Percentiles rank a stretch among this genome's conserved stretches.
These are phyloP conservation scores for Cichladusa arquata DNA, from an alignment of 2,113 vertebrate genomes.

Conservation along the genomic window DNA sequence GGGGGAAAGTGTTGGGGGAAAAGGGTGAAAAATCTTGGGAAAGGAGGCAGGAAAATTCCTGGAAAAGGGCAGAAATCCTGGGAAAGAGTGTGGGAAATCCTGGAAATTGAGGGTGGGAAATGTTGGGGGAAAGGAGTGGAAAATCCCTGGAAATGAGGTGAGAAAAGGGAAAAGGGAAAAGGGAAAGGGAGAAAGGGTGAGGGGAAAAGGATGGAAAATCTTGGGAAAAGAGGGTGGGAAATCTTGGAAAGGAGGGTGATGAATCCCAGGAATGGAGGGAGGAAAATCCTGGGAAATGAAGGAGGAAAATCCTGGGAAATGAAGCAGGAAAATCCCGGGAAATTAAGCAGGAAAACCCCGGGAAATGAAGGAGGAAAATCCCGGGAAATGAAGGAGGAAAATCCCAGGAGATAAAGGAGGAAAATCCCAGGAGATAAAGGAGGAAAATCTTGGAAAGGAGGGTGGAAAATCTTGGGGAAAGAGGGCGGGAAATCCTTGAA, in stretches of 20 bases:
- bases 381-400: not conserved
- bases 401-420: fast-evolving
- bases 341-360: fast-evolving
- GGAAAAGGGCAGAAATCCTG: no score
- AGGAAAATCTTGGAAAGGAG: not conserved
- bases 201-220: not conserved
- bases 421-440: not conserved
- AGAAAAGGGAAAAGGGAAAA: no score
- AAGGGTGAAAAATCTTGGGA: no score
- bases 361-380: not conserved
- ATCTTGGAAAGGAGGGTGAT: no score
- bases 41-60: no score
- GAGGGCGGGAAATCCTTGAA: not conserved
- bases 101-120: no score
- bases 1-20: no score
- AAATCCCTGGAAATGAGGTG: no score
- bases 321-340: not conserved
- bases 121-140: no score
- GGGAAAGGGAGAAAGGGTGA: no score
- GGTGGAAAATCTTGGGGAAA: not conserved
- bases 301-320: not conserved
- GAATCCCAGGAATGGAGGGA: no score
- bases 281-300: not conserved
- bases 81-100: no score
- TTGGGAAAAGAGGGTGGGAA: not conserved